Base-by-base conservation (phyloP, 1,140 invertebrate genomes). In the Drosophila athabasca region DNA sequence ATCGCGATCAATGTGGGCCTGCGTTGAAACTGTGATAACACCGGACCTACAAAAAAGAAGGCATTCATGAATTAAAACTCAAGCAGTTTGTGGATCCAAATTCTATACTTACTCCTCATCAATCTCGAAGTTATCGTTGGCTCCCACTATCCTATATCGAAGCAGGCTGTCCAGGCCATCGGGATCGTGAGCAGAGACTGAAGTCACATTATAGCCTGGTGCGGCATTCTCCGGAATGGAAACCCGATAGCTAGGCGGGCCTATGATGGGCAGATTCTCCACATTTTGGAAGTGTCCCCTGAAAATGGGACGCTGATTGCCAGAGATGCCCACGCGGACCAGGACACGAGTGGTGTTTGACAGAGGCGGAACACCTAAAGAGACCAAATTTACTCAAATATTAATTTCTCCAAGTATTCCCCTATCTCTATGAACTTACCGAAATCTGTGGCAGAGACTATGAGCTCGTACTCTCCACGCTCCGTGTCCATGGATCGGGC, bases 71-170 rank as follows among this genome's bases (percentile, higher is more conserved):
- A 29, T 0, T 35, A 1, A 13, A 7, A 2, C 22, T 6, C 48
- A 35, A 43, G 4, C 24, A 0, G 8, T 9, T 0, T 0, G 3
- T 3, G 3, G 7, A 35, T 2, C 6, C 39, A 5, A 26, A 26
- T 5, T 0, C 13, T 9, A 4, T 7, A 88, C 92, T 92, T 91
- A 95, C 95, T 93, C 94, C 64, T 95, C 93, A 90, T 96, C 93
- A 17, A 97, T 95, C 9, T 94, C 93, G 90, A 97, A 97, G 79
- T 96, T 96, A 66, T 97, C 96, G 68, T 95, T 95, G 8, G 95
- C 94, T 6, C 96, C 96, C 6, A 94, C 94, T 50, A 97, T 96
- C 62, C 94, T 94, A 88, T 97, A 97, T 1, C 94, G 94, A 0
- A 97, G 79, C 19, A 95, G 88, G 72, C 94, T 93, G 82, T 96